Evolutionary conservation across 2,888 invertebrate genomes (phyloP), one percentile per base, ranked within the genome.

Genomic region (Caradrina kadenii): DNA sequence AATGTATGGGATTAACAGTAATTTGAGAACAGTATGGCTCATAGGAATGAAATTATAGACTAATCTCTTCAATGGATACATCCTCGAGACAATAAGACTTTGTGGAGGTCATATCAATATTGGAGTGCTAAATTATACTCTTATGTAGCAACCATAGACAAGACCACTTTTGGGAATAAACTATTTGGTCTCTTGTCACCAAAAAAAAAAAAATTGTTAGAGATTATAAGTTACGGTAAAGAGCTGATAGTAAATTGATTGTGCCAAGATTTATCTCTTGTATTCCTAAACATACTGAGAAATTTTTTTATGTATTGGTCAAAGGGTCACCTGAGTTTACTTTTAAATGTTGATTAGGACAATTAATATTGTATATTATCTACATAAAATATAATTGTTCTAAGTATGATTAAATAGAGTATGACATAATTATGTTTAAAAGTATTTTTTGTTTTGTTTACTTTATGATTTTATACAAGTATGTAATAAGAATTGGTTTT

Each of bases 51-150:
- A 79, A 81, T 82, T 82, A 77, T 76, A 76, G 73, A 67, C 75
- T 81, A 84, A 85, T 79, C 80, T 82, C 73, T 78, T 83, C 76
- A 80, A 82, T 86, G 73, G 82, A 65, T 73, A 86, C 85, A 86
- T 89, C 87, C 85, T 87, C 67, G 26, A 81, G 80, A 76, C 81
- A 78, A 79, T 76, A 73, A 19, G 72, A 73, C 60, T 68, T 71
- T 58, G 69, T 76, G 63, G 80, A 87, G 88, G 88, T 84, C 87
- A 86, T 82, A 81, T 84, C 79, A 87, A 88, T 88, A 75, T 65
- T 69, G 21, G 78, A 79, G 69, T 64, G 77, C 86, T 87, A 70
- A 82, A 76, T 70, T 72, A 52, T 65, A 45, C 31, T 58, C 65
- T 77, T 81, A 73, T 59, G 63, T 64, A 73, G 75, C 64, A 61